Percentiles rank a stretch among this genome's conserved stretches.
Conservation (phyloP, 2,888 invertebrate species). For the Ormyrus nitidulus region DNA sequence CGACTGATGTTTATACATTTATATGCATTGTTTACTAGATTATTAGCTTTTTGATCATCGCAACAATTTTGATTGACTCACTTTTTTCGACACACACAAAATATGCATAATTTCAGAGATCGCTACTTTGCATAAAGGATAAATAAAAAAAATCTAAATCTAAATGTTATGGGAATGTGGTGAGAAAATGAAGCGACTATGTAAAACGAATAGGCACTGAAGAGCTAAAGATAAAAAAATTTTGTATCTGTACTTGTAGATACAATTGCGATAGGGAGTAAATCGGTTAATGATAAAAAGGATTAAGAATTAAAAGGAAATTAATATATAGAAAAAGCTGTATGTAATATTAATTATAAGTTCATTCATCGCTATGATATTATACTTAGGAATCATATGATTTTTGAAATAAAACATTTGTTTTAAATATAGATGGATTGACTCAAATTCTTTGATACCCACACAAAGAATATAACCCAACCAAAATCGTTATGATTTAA, state of each 20-base stretch:
- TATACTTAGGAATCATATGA: constrained; percentile 73
- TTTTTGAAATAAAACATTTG: constrained; percentile 75
- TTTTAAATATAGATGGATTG: constrained; percentile 68
- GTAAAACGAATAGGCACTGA: constrained; percentile 28
- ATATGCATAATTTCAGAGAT: constrained; percentile 63
- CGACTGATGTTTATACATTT: constrained; percentile 12
- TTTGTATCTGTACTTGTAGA: constrained; percentile 74
- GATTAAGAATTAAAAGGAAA: constrained; percentile 73
- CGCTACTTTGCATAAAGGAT: constrained; percentile 59
- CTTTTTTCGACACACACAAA: background rate
- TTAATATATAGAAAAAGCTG: constrained; percentile 70
- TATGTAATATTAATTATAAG: constrained; percentile 73
- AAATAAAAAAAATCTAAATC: constrained; percentile 52
- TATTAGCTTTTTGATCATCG: constrained; percentile 15
- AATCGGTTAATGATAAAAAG: constrained; percentile 59
- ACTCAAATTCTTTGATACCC: background rate
- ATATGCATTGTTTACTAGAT: constrained; percentile 18
- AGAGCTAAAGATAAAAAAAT: constrained; percentile 58
- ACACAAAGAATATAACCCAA: background rate
- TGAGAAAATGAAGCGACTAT: constrained; percentile 44
- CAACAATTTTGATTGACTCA: background rate
- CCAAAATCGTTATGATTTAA: too few species aligned
- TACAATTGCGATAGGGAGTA: constrained; percentile 65
- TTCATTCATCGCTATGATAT: constrained; percentile 74
- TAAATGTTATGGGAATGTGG: constrained; percentile 48